Conservation (phyloP, 2,113 vertebrate species). For the Damaliscus lunatus region DNA sequence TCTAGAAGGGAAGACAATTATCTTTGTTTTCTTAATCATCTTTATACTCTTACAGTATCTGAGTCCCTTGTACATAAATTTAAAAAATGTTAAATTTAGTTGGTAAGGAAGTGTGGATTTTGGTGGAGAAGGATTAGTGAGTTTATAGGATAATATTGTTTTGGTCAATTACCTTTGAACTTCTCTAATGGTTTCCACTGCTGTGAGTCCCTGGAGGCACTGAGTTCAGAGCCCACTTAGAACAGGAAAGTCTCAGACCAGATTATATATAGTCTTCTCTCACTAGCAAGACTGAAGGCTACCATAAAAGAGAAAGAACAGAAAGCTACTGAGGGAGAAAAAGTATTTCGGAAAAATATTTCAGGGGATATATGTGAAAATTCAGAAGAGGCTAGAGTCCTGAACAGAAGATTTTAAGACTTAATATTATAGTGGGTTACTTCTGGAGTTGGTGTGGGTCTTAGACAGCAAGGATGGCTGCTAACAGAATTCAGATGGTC, state of each 20-base stretch:
- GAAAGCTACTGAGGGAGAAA: not conserved
- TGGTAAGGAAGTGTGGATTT: not conserved
- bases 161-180: not conserved
- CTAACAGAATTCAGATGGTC: not conserved
- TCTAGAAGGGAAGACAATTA: not conserved
- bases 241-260: not conserved
- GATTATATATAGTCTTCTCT: not conserved
- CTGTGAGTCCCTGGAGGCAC: not conserved
- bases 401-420: not conserved
- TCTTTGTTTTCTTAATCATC: not conserved
- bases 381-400: not conserved
- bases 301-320: not conserved
- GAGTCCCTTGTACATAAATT: not conserved
- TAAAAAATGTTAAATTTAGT: not conserved
- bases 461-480: not conserved
- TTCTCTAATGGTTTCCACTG: not conserved
- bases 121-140: not conserved
- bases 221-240: not conserved
- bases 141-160: not conserved
- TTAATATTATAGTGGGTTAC: not conserved
- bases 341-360: not conserved
- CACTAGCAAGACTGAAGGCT: not conserved
- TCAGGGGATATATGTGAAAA: not conserved
- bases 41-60: not conserved
- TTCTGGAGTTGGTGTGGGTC: not conserved